Evolutionary conservation across 2,797 vertebrate species (phyloP), one percentile per base, ranked within the genome.

Genomic region (Bufotes viridis): DNA sequence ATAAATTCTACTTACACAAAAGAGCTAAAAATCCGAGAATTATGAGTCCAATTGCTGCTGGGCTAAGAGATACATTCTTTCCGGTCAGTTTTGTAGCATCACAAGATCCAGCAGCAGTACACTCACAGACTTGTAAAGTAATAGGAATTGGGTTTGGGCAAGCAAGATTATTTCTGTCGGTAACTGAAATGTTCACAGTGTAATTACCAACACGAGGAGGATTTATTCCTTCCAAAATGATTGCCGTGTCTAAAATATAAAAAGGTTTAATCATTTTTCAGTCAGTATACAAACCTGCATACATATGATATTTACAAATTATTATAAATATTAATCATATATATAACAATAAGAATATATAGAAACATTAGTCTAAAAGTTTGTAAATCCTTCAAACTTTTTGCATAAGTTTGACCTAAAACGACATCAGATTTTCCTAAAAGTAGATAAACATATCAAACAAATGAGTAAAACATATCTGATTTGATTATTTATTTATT

Each of bases 1-100:
- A 24, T 24, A 55, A 55, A 7, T 7, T 5, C 10, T 80, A 96
- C 95, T 96, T 93, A 96, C 95, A 0, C 7, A 96, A 91, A 92
- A 96, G 90, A 91, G 94, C 88, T 91, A 96, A 78, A 86, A 95
- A 94, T 22, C 95, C 95, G 0, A 96, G 93, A 82, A 96, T 89
- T 81, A 96, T 93, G 82, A 96, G 90, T 42, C 94, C 95, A 2
- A 96, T 94, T 87, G 94, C 94, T 14, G 91, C 84, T 14, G 91
- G 88, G 0, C 95, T 94, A 26, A 96, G 92, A 0, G 92, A 91
- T 15, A 34, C 49, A 26, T 12, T 22, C 24, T 74, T 70, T 57
- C 70, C 20, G 76, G 7, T 0, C 1, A 7, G 22, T 51, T 76
- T 69, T 60, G 2, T 4, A 7, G 6, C 51, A 80, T 57, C 65